Evolutionary conservation across 2,797 vertebrate genomes (phyloP).

Genomic region (Enteromius paludinosus): DNA sequence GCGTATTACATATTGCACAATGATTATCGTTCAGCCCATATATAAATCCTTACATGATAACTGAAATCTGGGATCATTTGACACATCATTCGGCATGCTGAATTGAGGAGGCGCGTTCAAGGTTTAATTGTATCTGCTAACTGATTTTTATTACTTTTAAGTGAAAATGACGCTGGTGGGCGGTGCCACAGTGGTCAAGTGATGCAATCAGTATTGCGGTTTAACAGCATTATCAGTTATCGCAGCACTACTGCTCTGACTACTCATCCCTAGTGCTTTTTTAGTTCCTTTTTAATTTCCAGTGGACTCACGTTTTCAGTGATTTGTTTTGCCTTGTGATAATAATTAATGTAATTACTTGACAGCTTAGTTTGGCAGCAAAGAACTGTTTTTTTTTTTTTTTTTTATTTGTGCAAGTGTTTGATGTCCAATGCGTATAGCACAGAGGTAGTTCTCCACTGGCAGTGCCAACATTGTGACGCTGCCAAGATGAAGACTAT

Average conservation of each 20-base stretch:
- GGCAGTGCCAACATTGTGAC: background rate
- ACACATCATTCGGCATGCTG: too few species aligned
- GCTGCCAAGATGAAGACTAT: background rate
- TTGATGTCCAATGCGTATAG: background rate
- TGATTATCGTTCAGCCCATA: too few species aligned
- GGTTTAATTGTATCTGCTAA: too few species aligned
- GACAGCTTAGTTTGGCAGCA: background rate
- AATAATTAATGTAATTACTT: background rate
- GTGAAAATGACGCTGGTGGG: too few species aligned
- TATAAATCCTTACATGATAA: too few species aligned
- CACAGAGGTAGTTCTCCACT: background rate
- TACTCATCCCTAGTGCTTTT: background rate
- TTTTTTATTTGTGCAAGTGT: background rate
- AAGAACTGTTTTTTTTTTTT: background rate
- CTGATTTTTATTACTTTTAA: too few species aligned
- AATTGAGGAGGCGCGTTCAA: too few species aligned
- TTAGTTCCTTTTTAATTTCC: background rate
- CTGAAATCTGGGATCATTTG: too few species aligned
- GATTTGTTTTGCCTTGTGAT: background rate
- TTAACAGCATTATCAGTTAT: background rate
- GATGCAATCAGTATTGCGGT: too few species aligned
- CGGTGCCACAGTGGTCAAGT: too few species aligned
- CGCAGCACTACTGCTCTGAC: background rate
- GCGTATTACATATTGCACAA: too few species aligned
- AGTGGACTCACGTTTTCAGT: background rate